Evolutionary conservation across 2,797 vertebrate species (phyloP).

Genomic region (Malacoctenus gilli): DNA sequence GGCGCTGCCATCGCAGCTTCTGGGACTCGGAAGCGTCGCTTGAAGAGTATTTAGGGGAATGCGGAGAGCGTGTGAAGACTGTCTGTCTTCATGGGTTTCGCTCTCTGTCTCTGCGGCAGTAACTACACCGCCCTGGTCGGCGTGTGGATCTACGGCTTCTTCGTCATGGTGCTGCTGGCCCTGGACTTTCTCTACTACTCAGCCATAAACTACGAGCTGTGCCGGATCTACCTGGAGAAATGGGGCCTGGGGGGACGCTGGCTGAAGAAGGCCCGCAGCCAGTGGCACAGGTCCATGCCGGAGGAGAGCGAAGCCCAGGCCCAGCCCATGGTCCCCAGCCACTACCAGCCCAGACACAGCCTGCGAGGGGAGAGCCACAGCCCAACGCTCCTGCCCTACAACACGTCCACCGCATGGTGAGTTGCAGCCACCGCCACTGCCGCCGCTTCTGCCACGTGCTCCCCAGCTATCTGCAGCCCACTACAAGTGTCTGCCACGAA

Average conservation of each 20-base stretch:
- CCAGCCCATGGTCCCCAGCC: constrained; percentile 66
- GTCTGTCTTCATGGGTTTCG: constrained; percentile 47
- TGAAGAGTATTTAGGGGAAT: constrained; percentile 43
- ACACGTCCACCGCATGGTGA: constrained; percentile 95
- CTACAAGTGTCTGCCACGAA: background rate
- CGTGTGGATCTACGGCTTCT: constrained; percentile 99
- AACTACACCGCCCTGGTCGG: constrained; percentile 96
- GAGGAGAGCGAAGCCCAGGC: constrained; percentile 76
- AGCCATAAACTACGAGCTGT: constrained; percentile 97
- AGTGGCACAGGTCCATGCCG: constrained; percentile 85
- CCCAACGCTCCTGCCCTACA: constrained; percentile 89
- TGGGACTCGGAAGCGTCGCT: constrained; percentile 36
- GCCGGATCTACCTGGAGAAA: constrained; percentile 92
- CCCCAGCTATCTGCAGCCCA: background rate
- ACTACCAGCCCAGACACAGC: constrained; percentile 83
- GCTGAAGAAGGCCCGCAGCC: constrained; percentile 90
- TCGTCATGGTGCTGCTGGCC: constrained; percentile 92
- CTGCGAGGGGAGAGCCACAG: constrained; percentile 87
- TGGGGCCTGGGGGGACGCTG: constrained; percentile 95
- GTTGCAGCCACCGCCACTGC: no score
- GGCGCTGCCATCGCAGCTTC: constrained; percentile 33
- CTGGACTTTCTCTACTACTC: constrained; percentile 98
- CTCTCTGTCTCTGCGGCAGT: constrained; percentile 75
- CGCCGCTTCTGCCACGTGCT: no score
- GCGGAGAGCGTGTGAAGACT: constrained; percentile 31